Base-by-base conservation (phyloP, 2,113 vertebrate species). In the Zootoca vivipara region DNA sequence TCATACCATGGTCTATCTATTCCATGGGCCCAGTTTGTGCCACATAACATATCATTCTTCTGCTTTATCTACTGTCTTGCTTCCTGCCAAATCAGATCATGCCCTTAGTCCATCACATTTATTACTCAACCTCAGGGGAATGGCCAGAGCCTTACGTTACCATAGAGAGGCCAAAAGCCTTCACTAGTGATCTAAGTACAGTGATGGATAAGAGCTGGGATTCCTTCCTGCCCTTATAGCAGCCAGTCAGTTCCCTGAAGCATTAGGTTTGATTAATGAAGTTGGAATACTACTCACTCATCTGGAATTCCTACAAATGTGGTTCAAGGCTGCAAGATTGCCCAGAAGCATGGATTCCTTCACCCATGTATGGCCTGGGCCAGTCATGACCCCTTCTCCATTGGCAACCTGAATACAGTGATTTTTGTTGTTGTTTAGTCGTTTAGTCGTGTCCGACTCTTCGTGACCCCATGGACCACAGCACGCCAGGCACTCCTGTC, bases 101-200 rank as follows among this genome's bases (percentile, higher is more conserved):
- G 72, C 70, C 78, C 20, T 30, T 82, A 80, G 67, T 85, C 83
- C 82, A 85, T 89, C 83, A 85, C 38, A 73, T 89, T 85, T 89
- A 86, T 46, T 86, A 70, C 42, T 15, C 13, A 52, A 33, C 72
- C 80, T 58, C 78, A 16, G 35, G 80, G 56, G 65, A 86, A 83
- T n/a, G 38, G 79, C 20, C 62, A 86, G 73, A 69, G 28, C 28
- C 42, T 62, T 75, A 42, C 26, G 8, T 35, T 74, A 28, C 73
- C 46, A 77, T 33, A 52, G 74, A 83, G 73, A 82, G 64, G 30
- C 73, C 79, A 70, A 70, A 82, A 70, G 20, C 73, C 35, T 83
- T 78, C 62, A 86, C 46, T 86, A n/a, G 73, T 73, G 38, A 46
- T 91, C 72, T 46, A 18, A 70, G 20, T 30, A 7, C 33, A 62